Conservation (phyloP, 2,888 invertebrate species). For the Iselma pallidipennis region DNA sequence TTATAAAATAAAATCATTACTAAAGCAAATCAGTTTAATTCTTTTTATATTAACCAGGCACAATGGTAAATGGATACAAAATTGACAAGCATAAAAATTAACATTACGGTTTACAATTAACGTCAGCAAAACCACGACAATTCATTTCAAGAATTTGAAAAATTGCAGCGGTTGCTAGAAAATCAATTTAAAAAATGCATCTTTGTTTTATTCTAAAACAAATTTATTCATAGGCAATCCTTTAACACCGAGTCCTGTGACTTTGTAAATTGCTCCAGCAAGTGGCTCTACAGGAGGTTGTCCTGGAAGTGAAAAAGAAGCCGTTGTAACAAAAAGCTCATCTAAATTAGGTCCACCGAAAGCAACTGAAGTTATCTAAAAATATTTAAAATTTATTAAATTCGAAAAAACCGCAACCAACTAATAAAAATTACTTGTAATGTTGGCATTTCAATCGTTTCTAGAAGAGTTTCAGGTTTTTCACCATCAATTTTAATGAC, state of each 20-base stretch:
- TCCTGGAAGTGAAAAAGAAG: slow-evolving; percentile 54
- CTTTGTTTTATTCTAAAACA: slow-evolving; percentile 11
- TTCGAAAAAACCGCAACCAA: no score
- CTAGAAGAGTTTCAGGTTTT: slow-evolving; percentile 58
- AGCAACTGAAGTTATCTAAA: slow-evolving; percentile 64
- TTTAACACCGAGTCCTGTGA: slow-evolving; percentile 61
- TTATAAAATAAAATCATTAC: no score
- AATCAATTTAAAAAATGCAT: no score
- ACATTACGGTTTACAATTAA: no score
- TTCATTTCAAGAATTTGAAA: no score
- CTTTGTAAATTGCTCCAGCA: slow-evolving; percentile 54
- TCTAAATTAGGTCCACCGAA: slow-evolving; percentile 70
- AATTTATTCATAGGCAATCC: slow-evolving; percentile 55
- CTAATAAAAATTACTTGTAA: slow-evolving; percentile 57
- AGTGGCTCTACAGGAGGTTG: slow-evolving; percentile 53
- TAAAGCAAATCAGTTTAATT: no score
- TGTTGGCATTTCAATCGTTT: slow-evolving; percentile 64
- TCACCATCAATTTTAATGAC: slow-evolving; percentile 60
- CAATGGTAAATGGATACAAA: no score
- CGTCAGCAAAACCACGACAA: no score
- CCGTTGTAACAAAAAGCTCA: slow-evolving; percentile 69
- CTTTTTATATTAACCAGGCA: no score
- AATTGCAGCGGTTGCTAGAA: no score
- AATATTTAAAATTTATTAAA: slow-evolving; percentile 38
- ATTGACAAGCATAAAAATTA: no score